Conservation (phyloP, 2,888 invertebrate species). For the Eupithecia tripunctaria region DNA sequence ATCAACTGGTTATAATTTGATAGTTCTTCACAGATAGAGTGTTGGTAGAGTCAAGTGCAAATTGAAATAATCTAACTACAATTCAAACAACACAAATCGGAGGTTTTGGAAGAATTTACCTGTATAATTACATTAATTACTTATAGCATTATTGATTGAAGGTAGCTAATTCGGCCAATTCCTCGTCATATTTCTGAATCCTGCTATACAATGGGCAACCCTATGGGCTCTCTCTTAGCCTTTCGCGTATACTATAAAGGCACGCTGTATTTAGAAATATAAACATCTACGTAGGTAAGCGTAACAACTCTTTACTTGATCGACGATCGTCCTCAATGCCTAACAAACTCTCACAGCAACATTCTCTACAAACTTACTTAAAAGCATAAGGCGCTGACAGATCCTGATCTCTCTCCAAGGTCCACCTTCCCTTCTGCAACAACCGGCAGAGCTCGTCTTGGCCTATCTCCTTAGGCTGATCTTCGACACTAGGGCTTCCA, state of each 20-base stretch:
- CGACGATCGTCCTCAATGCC: neutral
- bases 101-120: neutral
- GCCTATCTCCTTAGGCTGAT: slow-evolving; percentile 82
- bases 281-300: no score
- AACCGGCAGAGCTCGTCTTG: slow-evolving; percentile 86
- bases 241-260: neutral
- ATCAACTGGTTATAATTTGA: neutral
- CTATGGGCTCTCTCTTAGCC: neutral
- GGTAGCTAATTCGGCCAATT: neutral
- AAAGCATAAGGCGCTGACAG: slow-evolving; percentile 91
- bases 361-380: slow-evolving; percentile 64
- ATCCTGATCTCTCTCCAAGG: slow-evolving; percentile 90
- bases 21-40: neutral
- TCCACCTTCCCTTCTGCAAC: slow-evolving; percentile 87
- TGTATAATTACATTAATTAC: neutral
- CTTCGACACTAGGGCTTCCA: slow-evolving; percentile 86
- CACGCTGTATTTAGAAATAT: neutral
- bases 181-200: neutral
- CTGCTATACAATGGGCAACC: neutral
- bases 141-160: no score
- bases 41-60: neutral
- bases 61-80: neutral
- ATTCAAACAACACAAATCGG: no score
- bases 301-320: neutral
- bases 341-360: neutral